Conservation (phyloP, 2,797 vertebrate genomes). For the Fundulus diaphanus region DNA sequence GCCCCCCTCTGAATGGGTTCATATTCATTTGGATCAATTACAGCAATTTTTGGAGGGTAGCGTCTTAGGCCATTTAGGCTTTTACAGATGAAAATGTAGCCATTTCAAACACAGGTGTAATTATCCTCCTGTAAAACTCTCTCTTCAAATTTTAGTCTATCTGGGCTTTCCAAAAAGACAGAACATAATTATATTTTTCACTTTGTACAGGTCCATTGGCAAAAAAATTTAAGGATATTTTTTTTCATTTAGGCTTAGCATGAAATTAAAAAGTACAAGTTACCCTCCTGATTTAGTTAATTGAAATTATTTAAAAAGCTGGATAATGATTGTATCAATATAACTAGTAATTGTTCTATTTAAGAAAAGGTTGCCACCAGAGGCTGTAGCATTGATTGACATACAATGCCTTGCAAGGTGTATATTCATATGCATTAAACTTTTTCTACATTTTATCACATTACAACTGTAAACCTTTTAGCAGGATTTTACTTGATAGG, state of each 20-base stretch:
- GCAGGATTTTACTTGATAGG: no score
- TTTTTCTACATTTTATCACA: no score
- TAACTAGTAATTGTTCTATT: background rate
- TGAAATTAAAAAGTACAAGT: background rate
- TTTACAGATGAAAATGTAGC: conserved; percentile 20
- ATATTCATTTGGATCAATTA: conserved; percentile 16
- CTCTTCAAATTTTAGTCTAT: conserved; percentile 12
- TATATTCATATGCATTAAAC: no score
- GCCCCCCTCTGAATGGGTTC: background rate
- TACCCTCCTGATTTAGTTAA: background rate
- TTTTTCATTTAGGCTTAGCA: background rate
- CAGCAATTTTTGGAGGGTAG: conserved; percentile 7
- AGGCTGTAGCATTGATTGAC: background rate
- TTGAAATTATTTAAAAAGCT: background rate
- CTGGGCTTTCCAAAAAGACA: conserved; percentile 2
- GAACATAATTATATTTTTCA: conserved; percentile 8
- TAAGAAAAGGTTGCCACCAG: background rate
- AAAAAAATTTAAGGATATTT: background rate
- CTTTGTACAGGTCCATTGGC: background rate
- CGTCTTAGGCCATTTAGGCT: conserved; percentile 24
- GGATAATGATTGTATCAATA: background rate
- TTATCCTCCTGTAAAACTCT: background rate
- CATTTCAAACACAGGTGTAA: conserved; percentile 24
- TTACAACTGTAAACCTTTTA: no score
- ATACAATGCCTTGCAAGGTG: background rate